Evolutionary conservation across 2,797 vertebrate genomes (phyloP).

Genomic region (Mormyrops boulengeri): DNA sequence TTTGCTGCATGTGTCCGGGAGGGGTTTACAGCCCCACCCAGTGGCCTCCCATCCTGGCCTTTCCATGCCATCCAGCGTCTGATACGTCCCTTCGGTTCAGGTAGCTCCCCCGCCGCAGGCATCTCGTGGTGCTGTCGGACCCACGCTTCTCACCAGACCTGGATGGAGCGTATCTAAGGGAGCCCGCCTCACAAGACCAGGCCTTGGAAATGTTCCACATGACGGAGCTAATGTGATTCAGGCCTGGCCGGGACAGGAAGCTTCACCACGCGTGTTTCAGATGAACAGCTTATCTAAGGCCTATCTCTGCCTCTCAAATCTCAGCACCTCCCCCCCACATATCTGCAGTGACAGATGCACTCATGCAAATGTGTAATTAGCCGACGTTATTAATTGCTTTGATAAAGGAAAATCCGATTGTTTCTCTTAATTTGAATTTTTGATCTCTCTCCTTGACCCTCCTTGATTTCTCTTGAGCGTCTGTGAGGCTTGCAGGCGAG

Average conservation of each 20-base stretch:
- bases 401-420: slow-evolving; percentile 1
- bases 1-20: not conserved
- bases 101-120: not conserved
- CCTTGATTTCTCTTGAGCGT: not conserved
- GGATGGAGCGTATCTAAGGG: not conserved
- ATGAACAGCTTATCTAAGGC: not conserved
- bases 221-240: slow-evolving; percentile 15
- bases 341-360: not conserved
- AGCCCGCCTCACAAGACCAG: not conserved
- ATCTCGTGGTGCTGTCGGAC: not conserved
- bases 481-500: not conserved
- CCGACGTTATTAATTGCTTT: not conserved
- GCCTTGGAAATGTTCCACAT: slow-evolving; percentile 18
- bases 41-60: not conserved
- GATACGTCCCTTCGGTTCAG: not conserved
- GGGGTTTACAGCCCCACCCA: not conserved
- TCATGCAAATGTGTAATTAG: not conserved
- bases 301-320: not conserved
- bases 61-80: not conserved
- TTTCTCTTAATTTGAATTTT: slow-evolving; percentile 4
- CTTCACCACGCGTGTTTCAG: not conserved
- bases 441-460: not conserved
- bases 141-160: not conserved
- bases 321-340: not conserved
- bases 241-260: not conserved